A percentile compares a stretch with the other conserved stretches of the same genome.
These are phyloP conservation scores for Pelochelys cantorii DNA, from an alignment of 2,797 vertebrate genomes.

Conservation along the genomic window DNA sequence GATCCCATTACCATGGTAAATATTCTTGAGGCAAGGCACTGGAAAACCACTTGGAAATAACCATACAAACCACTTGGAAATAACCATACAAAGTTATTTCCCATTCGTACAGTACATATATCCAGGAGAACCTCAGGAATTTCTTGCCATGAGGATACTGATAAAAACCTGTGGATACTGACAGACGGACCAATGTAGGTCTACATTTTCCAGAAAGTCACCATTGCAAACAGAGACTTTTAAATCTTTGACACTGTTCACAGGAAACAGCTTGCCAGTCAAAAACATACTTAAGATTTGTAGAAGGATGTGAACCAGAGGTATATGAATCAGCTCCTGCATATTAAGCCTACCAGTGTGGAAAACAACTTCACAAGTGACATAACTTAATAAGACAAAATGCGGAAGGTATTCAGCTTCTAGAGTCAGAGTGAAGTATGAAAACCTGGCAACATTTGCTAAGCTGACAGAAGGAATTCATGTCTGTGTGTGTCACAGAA, in stretches of 20 bases:
- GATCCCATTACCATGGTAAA: conserved; percentile 76
- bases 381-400: conserved; percentile 1
- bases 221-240: conserved; percentile 66
- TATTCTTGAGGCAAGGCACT: conserved; percentile 63
- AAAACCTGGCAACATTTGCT: neutral
- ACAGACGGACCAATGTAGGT: neutral
- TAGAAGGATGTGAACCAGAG: too few relatives aligned
- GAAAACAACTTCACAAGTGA: conserved; percentile 32
- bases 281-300: conserved; percentile 47
- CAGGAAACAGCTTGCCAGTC: conserved; percentile 66
- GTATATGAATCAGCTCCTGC: conserved; percentile 43
- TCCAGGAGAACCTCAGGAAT: conserved; percentile 67
- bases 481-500: neutral
- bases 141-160: conserved; percentile 70
- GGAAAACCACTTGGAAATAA: too few relatives aligned
- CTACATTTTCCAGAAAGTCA: conserved; percentile 64
- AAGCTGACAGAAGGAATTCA: neutral
- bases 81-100: conserved; percentile 70
- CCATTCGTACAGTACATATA: conserved; percentile 71
- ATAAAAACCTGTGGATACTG: conserved; percentile 53
- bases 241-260: conserved; percentile 69
- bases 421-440: neutral
- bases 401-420: conserved; percentile 15
- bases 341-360: neutral
- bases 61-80: too few relatives aligned